These are phyloP conservation scores for Fratercula arctica DNA, from an alignment of 2,797 vertebrate species.

Conservation along the genomic window DNA sequence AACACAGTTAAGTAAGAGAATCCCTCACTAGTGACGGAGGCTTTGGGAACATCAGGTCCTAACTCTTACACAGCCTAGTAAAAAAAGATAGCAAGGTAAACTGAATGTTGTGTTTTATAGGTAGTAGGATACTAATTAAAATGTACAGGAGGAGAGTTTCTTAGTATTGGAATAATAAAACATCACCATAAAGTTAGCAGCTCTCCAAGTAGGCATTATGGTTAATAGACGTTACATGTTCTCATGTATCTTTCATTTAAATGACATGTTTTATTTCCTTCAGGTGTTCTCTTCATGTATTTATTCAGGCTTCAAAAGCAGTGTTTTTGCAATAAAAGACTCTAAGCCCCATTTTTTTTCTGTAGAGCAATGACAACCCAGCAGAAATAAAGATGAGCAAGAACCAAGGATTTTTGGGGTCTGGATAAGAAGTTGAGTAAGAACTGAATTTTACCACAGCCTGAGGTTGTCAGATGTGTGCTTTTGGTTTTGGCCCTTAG, in stretches of 20 bases:
- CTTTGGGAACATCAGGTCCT: not conserved
- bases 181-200: not conserved
- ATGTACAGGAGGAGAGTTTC: not conserved
- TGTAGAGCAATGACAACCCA: not conserved
- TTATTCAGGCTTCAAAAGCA: not conserved
- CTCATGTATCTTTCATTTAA: not conserved
- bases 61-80: not conserved
- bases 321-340: not conserved
- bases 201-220: not conserved
- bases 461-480: not conserved
- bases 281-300: not conserved
- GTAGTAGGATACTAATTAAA: not conserved
- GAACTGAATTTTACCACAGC: rapidly evolving
- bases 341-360: not conserved
- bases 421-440: not conserved
- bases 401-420: not conserved
- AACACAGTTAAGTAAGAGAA: not conserved
- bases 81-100: not conserved
- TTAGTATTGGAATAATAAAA: not conserved
- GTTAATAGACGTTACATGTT: not conserved
- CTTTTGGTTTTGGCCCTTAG: not conserved
- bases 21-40: not conserved
- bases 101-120: not conserved
- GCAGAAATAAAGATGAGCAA: not conserved
- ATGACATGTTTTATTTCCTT: not conserved